Percentiles rank a stretch among this genome's conserved stretches.
phyloP scores from a whole-genome alignment of 2,888 invertebrate genomes.

The Euplagia quadripunctaria region DNA sequence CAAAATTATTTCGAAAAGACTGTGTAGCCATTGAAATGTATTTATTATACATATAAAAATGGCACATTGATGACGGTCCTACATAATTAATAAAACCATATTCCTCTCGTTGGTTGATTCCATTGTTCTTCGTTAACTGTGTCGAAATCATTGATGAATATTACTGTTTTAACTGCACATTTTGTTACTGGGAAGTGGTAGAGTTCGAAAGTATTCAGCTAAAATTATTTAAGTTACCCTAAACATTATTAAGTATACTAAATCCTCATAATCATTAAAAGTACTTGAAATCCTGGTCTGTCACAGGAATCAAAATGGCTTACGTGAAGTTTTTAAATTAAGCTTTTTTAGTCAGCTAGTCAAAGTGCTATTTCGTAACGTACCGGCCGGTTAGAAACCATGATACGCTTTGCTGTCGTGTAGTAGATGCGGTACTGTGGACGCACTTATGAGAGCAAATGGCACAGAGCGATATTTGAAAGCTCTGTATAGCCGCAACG shows the following conservation, averaged over 20 bases:
- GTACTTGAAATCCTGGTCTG: not conserved
- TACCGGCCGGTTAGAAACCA: not conserved
- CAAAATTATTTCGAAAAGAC: constrained; percentile 3
- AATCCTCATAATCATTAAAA: not conserved
- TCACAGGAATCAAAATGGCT: not conserved
- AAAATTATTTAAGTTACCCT: not conserved
- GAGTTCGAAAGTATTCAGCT: not conserved
- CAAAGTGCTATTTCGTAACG: not conserved
- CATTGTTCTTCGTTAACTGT: not conserved
- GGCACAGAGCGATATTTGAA: not conserved
- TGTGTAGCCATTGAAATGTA: not conserved
- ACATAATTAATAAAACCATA: not conserved
- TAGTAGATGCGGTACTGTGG: not conserved
- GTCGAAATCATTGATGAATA: not conserved
- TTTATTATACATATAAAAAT: not conserved
- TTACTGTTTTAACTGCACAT: not conserved
- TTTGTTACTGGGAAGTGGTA: not conserved
- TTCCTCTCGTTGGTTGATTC: not conserved
- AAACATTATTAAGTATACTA: not conserved
- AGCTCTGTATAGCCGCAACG: not conserved
- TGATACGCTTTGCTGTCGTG: not conserved
- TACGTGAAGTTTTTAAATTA: not conserved
- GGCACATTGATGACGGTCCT: not conserved
- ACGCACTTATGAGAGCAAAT: not conserved
- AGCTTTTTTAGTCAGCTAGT: not conserved